Base-by-base conservation (phyloP, 2,113 vertebrate species). In the Crotalus tigris region DNA sequence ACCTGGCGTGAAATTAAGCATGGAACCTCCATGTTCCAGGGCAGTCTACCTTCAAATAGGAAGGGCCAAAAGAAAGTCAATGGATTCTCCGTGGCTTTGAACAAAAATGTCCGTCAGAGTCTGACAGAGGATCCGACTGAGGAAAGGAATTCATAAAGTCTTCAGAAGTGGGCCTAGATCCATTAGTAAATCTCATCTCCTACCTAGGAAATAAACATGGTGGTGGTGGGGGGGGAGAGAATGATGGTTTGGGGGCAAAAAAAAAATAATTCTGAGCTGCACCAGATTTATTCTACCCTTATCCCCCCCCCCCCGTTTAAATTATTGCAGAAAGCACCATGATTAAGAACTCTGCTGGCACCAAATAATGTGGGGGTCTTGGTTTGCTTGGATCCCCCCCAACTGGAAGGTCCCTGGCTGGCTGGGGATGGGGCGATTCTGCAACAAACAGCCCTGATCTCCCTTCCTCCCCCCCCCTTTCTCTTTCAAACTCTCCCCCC, bases 401-500 rank as follows among this genome's bases (percentile, higher is more conserved):
- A 81, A 39, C 33, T 39, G 75, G 17, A 44, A 8, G 15, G 10
- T 26, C 44, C 19, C 4, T 10, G 19, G 5, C 10, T 11, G 24
- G 51, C 4, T 29, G 53, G 87, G 44, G 24, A 49, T 21, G 58
- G 64, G 53, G 7, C 9, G 8, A 21, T 53, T 90, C 49, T 33
- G 94, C 69, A 89, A 88, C 75, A 33, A 1, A 29, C 89, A 88
- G 53, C 89, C 57, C 4, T 39, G 26, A 64, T 81, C 81, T 39
- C 57, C 85, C 61, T 12, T 19, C 53, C 17, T 87, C 88, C 91
- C 53, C 55, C 39, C 39, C 89, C 44, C 69, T 90, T 0, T 0
- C 5, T 0, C 0, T 4, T 58, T 9, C 26, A 58, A 29, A 17
- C 1, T 0, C 39, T 7, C 33, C 6, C 2, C 1, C 53, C 90